Base-by-base conservation (phyloP, 2,797 vertebrate species). In the Octomys mimax region DNA sequence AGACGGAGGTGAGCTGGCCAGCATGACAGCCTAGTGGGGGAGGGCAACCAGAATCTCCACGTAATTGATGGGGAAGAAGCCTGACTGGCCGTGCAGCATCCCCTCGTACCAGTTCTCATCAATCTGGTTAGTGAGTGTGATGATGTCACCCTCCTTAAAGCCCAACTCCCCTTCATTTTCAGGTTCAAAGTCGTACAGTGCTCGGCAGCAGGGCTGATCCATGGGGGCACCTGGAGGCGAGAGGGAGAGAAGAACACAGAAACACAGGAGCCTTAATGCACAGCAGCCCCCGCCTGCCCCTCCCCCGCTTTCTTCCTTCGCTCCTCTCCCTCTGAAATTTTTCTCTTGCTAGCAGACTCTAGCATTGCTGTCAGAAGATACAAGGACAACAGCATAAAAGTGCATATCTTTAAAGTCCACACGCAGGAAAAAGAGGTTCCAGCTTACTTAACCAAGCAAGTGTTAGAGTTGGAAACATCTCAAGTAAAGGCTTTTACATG, bases 41-140 rank as follows among this genome's bases (percentile, higher is more conserved):
- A 99, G 98, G 18, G 99, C 99, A 97, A 99, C 99, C 98, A 99
- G 99, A 98, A 99, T 99, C 96, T 99, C 99, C 42, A 99, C 99
- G 70, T 99, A 99, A 98, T 99, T 99, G 98, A 99, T 99, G 78
- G 99, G 99, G 98, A 99, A 99, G 98, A 99, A 99, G 98, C 99
- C 99, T 0, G 99, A 99, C 98, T 99, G 99, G 98, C 99, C 99
- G 57, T 99, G 99, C 96, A 99, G 98, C 99, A 99, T 99, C 28
- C 99, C 99, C 98, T 99, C 99, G 89, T 99, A 99, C 99, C 99
- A 99, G 98, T 99, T 99, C 91, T 99, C 99, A 94, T 99, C 99
- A 91, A 99, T 99, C 97, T 99, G 99, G 97, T 99, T 99, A 98
- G 99, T 99, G 97, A 99, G 99, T 78, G 99, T 99, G 98, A 99